A percentile compares a stretch with the other conserved stretches of the same genome.
Evolutionary conservation across 2,797 vertebrate genomes (phyloP).

Genomic region (Mormyrops boulengeri): DNA sequence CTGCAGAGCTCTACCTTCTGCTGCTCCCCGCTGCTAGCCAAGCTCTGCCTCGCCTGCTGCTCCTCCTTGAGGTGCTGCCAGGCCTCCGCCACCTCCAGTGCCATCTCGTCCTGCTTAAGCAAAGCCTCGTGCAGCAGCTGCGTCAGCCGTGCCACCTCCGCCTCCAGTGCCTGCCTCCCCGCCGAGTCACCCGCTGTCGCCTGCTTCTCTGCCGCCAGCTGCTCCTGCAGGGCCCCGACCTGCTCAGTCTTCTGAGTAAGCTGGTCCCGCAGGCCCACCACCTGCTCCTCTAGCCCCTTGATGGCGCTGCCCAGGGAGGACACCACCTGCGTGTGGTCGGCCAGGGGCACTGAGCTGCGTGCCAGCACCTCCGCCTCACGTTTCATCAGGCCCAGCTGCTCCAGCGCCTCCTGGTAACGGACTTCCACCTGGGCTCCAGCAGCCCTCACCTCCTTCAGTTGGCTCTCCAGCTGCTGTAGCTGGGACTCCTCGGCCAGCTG

Average conservation of each 20-base stretch:
- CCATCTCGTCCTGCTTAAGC: slow-evolving; percentile 80
- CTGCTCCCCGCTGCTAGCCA: slow-evolving; percentile 69
- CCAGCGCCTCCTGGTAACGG: slow-evolving; percentile 58
- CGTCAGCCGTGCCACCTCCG: slow-evolving; percentile 69
- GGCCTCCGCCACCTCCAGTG: slow-evolving; percentile 69
- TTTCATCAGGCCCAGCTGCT: slow-evolving; percentile 67
- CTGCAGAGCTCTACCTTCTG: slow-evolving; percentile 68
- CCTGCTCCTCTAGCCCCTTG: slow-evolving; percentile 74
- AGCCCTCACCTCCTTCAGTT: slow-evolving; percentile 72
- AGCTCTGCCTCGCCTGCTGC: slow-evolving; percentile 68
- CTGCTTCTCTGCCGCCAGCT: slow-evolving; percentile 65
- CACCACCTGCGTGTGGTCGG: slow-evolving; percentile 79
- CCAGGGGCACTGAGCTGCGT: slow-evolving; percentile 67
- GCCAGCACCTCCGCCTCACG: slow-evolving; percentile 72
- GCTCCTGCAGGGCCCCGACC: slow-evolving; percentile 72
- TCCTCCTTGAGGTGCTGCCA: slow-evolving; percentile 75
- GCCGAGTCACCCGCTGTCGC: slow-evolving; percentile 63
- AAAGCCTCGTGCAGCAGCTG: slow-evolving; percentile 77
- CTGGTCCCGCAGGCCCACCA: slow-evolving; percentile 60
- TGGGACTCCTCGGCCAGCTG: slow-evolving; percentile 55
- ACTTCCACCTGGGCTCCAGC: slow-evolving; percentile 63
- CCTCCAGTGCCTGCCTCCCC: slow-evolving; percentile 62
- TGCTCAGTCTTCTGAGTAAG: slow-evolving; percentile 67
- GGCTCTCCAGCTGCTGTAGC: slow-evolving; percentile 54
- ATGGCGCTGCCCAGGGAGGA: slow-evolving; percentile 70